Evolutionary conservation across 2,797 vertebrate species (phyloP).

Genomic region (Pipistrellus nathusii): DNA sequence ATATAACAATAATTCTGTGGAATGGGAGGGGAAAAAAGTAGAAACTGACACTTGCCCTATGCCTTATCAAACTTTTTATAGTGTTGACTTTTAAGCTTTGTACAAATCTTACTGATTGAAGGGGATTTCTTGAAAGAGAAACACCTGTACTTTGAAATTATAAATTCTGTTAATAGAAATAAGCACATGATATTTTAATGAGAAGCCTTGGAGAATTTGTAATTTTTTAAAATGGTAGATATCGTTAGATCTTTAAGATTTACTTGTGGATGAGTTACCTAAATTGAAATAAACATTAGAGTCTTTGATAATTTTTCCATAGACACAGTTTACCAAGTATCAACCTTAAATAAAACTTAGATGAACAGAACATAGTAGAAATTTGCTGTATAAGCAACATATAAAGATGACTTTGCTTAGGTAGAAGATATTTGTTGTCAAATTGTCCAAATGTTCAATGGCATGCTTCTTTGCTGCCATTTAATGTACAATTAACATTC

Average conservation of each 20-base stretch:
- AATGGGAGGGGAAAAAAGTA: background rate
- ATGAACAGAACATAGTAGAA: slow-evolving; percentile 12
- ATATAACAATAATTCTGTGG: background rate
- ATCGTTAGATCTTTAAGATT: background rate
- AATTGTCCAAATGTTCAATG: slow-evolving; percentile 47
- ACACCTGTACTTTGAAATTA: slow-evolving; percentile 16
- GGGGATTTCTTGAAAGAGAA: slow-evolving; percentile 54
- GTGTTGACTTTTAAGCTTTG: slow-evolving; percentile 38
- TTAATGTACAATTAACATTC: slow-evolving; percentile 57
- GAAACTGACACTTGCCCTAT: background rate
- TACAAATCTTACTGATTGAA: background rate
- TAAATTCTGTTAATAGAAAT: slow-evolving; percentile 34
- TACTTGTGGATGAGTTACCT: slow-evolving; percentile 48
- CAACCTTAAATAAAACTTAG: slow-evolving; percentile 44
- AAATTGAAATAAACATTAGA: slow-evolving; percentile 50
- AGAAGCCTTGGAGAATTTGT: slow-evolving; percentile 41
- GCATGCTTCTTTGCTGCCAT: slow-evolving; percentile 4
- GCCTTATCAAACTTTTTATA: background rate
- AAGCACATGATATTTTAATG: slow-evolving; percentile 14
- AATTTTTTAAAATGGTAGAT: slow-evolving; percentile 36
- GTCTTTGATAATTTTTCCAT: slow-evolving; percentile 38
- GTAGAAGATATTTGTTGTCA: slow-evolving; percentile 22
- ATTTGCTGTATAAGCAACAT: slow-evolving; percentile 36
- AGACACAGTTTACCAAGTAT: slow-evolving; percentile 35
- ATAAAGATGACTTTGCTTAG: slow-evolving; percentile 23